Percentiles rank a stretch among this genome's conserved stretches.
Evolutionary conservation across 2,797 vertebrate species (phyloP).

Genomic region (Spinus olivaceus): DNA sequence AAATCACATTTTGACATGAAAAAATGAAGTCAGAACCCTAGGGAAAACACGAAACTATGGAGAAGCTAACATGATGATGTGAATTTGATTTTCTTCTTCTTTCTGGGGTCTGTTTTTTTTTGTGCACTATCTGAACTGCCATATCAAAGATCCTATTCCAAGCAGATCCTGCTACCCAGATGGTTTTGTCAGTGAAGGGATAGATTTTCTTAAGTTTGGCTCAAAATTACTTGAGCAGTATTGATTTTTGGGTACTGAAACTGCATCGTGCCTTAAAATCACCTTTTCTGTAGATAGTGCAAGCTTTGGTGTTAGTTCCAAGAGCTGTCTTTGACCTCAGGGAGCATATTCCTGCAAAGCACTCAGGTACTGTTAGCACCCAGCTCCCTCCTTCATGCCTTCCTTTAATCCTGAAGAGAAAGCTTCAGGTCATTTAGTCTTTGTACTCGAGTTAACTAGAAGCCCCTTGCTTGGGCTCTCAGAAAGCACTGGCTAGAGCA

Average conservation of each 20-base stretch:
- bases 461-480: not conserved
- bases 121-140: not conserved
- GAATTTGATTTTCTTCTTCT: not conserved
- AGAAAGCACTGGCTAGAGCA: not conserved
- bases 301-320: not conserved
- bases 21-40: not conserved
- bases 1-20: not conserved
- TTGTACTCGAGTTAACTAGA: not conserved
- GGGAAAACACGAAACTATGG: not conserved
- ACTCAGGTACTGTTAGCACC: not conserved
- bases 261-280: not conserved
- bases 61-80: not conserved
- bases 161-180: not conserved
- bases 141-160: not conserved
- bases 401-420: not conserved
- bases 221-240: not conserved
- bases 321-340: not conserved
- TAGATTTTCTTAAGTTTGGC: not conserved
- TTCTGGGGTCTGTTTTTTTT: not conserved
- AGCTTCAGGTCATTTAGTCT: not conserved
- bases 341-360: not conserved
- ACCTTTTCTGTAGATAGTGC: not conserved
- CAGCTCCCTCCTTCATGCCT: not conserved
- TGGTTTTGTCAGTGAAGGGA: not conserved
- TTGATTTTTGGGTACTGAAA: not conserved